Base-by-base conservation (phyloP, 2,113 vertebrate species). In the Thunnus maccoyii region DNA sequence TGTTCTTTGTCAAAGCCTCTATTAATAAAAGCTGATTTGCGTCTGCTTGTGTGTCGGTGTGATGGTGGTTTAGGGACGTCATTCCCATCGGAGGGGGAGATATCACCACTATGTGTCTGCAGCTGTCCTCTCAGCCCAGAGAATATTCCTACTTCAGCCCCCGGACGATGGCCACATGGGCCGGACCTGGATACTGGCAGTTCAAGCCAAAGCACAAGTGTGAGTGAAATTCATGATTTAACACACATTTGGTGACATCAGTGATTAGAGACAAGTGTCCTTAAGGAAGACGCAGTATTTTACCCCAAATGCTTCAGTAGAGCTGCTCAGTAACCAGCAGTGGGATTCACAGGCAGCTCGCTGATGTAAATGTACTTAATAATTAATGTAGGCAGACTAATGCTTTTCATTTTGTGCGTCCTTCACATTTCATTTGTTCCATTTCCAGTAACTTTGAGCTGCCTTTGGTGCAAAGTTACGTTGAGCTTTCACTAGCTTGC, bases 91-190 rank as follows among this genome's bases (percentile, higher is more conserved):
- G 93, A 20, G 92, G 95, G 5, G 97, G 94, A 17, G 97, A 98
- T 87, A 91, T 99, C 1, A 17, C 86, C 57, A 94, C 94, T 15
- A 95, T 99, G 96, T 97, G 97, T 86, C 94, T 95, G 46, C 96
- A 98, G 75, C 89, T 99, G 41, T 99, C 98, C 15, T 93, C 95
- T 87, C 93, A 97, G 20, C 97, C 98, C 36, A 95, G 98, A 60
- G 98, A 99, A 73, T 99, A 99, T 61, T 99, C 98, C 4, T 99
- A 99, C 93, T 99, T 99, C 92, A 99, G 98, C 87, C 98, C 98
- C 17, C 95, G 94, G 15, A 97, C 94, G 1, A 97, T 99, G 94
- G 96, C 96, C 0, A 95, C 97, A 55, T 99, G 98, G 98, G 97
- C 97, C 0, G 98, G 98, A 47, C 98, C 98, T 0, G 96, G 97